Evolutionary conservation across 2,113 vertebrate genomes (phyloP), one percentile per base, ranked within the genome.

Genomic region (Notechis scutatus): DNA sequence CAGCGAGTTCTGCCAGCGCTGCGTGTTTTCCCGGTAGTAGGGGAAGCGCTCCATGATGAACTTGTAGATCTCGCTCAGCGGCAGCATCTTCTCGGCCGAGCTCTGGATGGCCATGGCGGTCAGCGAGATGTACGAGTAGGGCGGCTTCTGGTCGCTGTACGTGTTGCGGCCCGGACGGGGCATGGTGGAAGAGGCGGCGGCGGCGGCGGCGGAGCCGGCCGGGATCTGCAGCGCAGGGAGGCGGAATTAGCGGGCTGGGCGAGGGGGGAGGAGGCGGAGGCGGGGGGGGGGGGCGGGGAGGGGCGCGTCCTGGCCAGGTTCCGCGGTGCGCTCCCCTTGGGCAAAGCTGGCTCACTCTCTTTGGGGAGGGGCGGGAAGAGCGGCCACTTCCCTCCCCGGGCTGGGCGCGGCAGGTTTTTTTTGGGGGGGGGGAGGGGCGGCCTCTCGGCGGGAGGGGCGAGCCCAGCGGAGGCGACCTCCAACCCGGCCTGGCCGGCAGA

Each of bases 51-150:
- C 99, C 98, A 99, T 99, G 97, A 99, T 99, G 97, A 99, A 99
- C 97, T 99, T 99, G 92, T 99, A 99, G 95, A 99, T 99, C 97
- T 99, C 99, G 96, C 98, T 99, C 91, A 99, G 97, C 1, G 99
- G 99, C 57, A 99, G 97, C 99, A 99, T 99, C 98, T 99, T 99
- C 47, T 99, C 99, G 0, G 98, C 92, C 5, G 99, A 99, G 97
- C 98, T 98, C 96, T 99, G 99, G 96, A 99, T 99, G 90, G 99
- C 99, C 99, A 99, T 99, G 23, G 99, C 99, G 39, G 99, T 99
- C 96, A 99, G 97, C 1, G 99, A 99, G 94, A 99, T 99, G 95
- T 99, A 99, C 5, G 99, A 99, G 94, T 99, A 99, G 1, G 99
- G 99, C 2, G 99, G 99, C 96, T 99, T 99, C 95, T 99, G 99